A percentile compares a stretch with the other conserved stretches of the same genome.
Evolutionary conservation across 2,888 invertebrate genomes (phyloP).

Genomic region (Lobophora halterata): DNA sequence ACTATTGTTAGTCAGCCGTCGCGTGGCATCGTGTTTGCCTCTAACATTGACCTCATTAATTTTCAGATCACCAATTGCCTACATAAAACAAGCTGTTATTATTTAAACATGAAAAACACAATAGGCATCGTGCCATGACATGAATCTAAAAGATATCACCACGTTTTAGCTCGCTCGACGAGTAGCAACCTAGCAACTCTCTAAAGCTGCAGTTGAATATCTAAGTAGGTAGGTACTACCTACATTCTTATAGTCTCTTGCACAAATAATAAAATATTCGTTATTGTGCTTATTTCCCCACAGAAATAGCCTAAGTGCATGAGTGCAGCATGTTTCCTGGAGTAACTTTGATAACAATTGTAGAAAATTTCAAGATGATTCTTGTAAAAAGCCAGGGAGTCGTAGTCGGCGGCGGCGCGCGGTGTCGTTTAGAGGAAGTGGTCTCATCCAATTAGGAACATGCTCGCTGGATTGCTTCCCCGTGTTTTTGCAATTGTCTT

Average conservation of each 20-base stretch:
- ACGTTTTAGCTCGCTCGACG: slow-evolving; percentile 11
- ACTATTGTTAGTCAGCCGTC: slow-evolving; percentile 20
- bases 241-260: no score
- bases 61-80: slow-evolving; percentile 39
- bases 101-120: slow-evolving; percentile 57
- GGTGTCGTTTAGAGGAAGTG: slow-evolving; percentile 74
- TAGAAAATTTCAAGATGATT: slow-evolving; percentile 25
- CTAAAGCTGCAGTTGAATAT: no score
- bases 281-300: slow-evolving; percentile 22
- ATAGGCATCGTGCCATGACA: slow-evolving; percentile 48
- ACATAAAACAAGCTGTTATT: slow-evolving; percentile 46
- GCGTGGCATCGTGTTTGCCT: slow-evolving; percentile 11
- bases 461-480: slow-evolving; percentile 72
- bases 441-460: slow-evolving; percentile 78
- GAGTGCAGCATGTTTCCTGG: slow-evolving; percentile 16
- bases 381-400: slow-evolving; percentile 35
- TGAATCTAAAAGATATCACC: slow-evolving; percentile 18
- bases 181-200: no score
- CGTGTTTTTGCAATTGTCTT: slow-evolving; percentile 72
- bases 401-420: slow-evolving; percentile 37
- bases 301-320: slow-evolving; percentile 21
- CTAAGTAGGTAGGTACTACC: no score
- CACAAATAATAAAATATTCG: slow-evolving; percentile 15
- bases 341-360: slow-evolving; percentile 17
- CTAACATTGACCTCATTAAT: slow-evolving; percentile 42